phyloP scores from a whole-genome alignment of 2,797 vertebrate species.

The Echeneis naucrates region DNA sequence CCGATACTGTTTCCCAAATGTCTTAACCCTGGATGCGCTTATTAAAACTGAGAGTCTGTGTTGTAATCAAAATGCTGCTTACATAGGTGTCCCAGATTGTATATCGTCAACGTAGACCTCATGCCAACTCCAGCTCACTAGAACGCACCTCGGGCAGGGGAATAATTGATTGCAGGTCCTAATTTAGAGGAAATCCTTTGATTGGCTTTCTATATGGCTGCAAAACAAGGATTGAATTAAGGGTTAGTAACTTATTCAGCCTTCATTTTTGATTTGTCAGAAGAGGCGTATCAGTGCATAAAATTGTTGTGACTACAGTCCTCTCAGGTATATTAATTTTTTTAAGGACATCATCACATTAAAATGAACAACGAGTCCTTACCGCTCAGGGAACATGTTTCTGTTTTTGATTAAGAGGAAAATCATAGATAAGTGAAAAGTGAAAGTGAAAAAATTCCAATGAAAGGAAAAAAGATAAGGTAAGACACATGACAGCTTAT shows the following conservation, averaged over 20 bases:
- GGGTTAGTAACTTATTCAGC: not conserved
- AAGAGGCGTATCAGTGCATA: not conserved
- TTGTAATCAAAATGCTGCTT: constrained; percentile 54
- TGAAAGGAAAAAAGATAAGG: not conserved
- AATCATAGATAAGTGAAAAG: not conserved
- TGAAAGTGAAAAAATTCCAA: not conserved
- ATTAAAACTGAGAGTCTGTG: constrained; percentile 16
- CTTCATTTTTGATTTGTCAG: constrained; percentile 39
- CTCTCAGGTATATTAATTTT: constrained; percentile 1
- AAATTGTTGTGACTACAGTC: constrained; percentile 5
- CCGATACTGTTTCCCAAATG: not conserved
- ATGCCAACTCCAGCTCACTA: constrained; percentile 14
- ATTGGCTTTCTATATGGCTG: constrained; percentile 16
- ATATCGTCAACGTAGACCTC: constrained; percentile 12
- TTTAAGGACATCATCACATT: not conserved
- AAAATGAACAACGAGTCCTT: not conserved
- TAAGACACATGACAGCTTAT: no score
- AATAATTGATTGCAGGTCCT: constrained; percentile 41
- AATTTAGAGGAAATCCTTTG: constrained; percentile 21
- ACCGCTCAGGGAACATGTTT: not conserved
- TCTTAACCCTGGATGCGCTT: constrained; percentile 9
- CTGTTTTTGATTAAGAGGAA: not conserved
- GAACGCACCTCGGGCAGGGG: constrained; percentile 13
- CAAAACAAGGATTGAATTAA: constrained; percentile 3
- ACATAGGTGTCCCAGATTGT: constrained; percentile 23